These are phyloP conservation scores for Cyphomyrmex costatus DNA, from an alignment of 1,140 invertebrate species.

Conservation along the genomic window DNA sequence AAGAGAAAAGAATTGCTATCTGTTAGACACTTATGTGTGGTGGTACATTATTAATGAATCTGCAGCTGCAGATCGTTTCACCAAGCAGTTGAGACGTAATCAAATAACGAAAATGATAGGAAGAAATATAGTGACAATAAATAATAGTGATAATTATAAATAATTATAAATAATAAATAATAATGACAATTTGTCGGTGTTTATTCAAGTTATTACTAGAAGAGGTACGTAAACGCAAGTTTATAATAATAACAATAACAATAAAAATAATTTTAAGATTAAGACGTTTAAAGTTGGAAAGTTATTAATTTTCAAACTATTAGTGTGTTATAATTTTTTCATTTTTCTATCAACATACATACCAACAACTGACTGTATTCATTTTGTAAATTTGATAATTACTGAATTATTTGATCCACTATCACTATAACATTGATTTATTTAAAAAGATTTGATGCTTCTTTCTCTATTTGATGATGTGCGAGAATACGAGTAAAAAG, in stretches of 20 bases:
- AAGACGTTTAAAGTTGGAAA: neutral
- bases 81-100: neutral
- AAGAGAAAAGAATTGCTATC: neutral
- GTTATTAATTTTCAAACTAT: neutral
- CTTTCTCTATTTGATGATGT: too few relatives aligned
- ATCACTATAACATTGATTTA: too few relatives aligned
- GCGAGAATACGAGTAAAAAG: too few relatives aligned
- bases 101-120: neutral
- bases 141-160: neutral
- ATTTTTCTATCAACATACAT: neutral
- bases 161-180: neutral
- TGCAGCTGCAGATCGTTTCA: neutral
- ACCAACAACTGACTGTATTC: too few relatives aligned
- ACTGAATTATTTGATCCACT: too few relatives aligned
- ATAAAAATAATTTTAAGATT: neutral
- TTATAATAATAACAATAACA: neutral
- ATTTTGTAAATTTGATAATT: too few relatives aligned
- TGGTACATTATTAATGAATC: slow-evolving; percentile 32
- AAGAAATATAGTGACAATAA: neutral
- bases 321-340: neutral
- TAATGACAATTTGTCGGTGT: neutral
- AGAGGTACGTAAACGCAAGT: neutral
- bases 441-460: too few relatives aligned
- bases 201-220: neutral
- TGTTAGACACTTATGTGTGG: neutral